phyloP scores from a whole-genome alignment of 2,888 invertebrate species.

The Griposia aprilina region DNA sequence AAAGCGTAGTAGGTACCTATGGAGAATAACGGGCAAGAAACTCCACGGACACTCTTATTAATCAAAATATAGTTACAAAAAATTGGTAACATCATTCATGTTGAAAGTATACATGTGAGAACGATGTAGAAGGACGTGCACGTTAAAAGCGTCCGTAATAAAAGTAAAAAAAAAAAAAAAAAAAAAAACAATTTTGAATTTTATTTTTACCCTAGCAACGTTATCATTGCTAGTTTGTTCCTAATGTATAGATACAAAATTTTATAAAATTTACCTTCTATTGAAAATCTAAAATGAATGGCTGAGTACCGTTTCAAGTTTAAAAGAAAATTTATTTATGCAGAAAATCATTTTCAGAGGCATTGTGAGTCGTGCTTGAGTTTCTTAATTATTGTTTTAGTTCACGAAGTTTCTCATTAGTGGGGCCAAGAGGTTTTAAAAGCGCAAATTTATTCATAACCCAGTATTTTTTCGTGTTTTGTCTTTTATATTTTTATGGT shows the following conservation, averaged over 20 bases:
- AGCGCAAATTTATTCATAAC: conserved; percentile 64
- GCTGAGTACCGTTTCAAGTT: conserved; percentile 22
- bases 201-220: no score
- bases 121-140: no score
- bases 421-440: conserved; percentile 52
- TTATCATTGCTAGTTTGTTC: background rate
- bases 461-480: conserved; percentile 29
- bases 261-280: conserved; percentile 1
- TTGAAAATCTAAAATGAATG: conserved; percentile 44
- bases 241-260: background rate
- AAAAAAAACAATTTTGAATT: no score
- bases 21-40: no score
- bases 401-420: conserved; percentile 71
- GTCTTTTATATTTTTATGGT: background rate
- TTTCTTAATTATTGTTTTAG: conserved; percentile 68
- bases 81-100: no score
- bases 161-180: no score
- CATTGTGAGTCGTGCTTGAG: conserved; percentile 47
- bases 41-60: no score
- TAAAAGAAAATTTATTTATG: conserved; percentile 28
- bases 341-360: conserved; percentile 41
- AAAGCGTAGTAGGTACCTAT: no score
- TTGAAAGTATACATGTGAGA: no score
- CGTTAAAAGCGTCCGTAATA: no score
- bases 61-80: no score